Percentiles rank a stretch among this genome's conserved stretches.
These are phyloP conservation scores for Lagenorhynchus albirostris DNA, from an alignment of 2,113 vertebrate species.

Conservation along the genomic window DNA sequence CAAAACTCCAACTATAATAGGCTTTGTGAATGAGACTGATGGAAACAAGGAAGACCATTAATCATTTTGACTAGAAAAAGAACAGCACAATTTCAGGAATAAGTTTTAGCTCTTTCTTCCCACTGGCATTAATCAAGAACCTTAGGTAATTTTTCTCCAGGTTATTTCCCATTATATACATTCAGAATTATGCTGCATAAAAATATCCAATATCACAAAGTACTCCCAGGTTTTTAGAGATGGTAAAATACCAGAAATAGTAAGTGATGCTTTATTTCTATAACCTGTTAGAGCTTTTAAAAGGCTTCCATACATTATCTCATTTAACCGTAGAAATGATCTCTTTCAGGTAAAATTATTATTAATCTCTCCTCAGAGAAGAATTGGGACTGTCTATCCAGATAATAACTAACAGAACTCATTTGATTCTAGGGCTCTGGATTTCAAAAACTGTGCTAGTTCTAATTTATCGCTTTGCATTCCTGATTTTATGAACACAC, in stretches of 20 bases:
- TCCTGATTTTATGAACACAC: background rate
- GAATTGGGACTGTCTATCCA: background rate
- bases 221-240: background rate
- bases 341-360: background rate
- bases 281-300: background rate
- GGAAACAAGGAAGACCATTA: background rate
- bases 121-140: background rate
- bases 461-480: background rate
- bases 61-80: conserved; percentile 26
- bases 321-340: background rate
- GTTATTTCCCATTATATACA: background rate
- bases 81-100: background rate
- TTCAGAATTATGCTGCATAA: background rate
- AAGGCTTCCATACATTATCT: background rate
- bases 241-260: background rate
- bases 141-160: background rate
- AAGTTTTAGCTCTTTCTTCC: background rate
- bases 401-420: background rate
- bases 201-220: background rate
- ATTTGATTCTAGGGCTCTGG: background rate
- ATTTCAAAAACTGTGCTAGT: background rate
- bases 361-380: background rate
- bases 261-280: background rate
- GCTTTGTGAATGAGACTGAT: background rate
- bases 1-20: background rate